These are phyloP conservation scores for Malthinus flaveolus DNA, from an alignment of 2,888 invertebrate genomes.

Conservation along the genomic window DNA sequence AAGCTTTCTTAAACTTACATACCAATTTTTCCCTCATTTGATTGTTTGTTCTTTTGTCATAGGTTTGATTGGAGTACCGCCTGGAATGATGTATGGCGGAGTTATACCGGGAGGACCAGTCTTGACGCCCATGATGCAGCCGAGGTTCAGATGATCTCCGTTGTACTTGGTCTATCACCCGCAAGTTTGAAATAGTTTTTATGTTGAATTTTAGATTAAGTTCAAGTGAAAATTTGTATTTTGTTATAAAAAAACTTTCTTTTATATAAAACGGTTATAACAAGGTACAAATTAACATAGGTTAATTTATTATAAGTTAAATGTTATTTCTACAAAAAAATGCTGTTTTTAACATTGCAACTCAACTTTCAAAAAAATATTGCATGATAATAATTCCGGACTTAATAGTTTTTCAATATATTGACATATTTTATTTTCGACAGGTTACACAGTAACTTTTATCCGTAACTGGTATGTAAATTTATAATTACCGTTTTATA, in stretches of 20 bases:
- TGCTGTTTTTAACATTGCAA: background rate
- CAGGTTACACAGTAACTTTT: conserved; percentile 44
- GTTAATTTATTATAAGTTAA: too few relatives aligned
- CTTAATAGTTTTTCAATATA: conserved; percentile 14
- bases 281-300: too few relatives aligned
- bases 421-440: conserved; percentile 47
- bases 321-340: too few relatives aligned
- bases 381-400: conserved; percentile 19
- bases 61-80: conserved; percentile 57
- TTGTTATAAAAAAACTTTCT: background rate
- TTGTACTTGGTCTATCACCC: conserved; percentile 61
- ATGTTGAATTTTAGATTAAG: conserved; percentile 21
- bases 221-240: conserved; percentile 6
- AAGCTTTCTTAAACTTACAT: conserved; percentile 8
- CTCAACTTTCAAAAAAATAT: conserved; percentile 1
- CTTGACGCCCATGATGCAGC: conserved; percentile 72
- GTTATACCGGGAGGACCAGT: conserved; percentile 55
- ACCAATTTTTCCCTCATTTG: conserved; percentile 7
- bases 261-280: too few relatives aligned
- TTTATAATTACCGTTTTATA: conserved; percentile 17
- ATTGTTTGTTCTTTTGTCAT: conserved; percentile 40
- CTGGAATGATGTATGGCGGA: conserved; percentile 54
- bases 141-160: conserved; percentile 85
- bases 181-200: conserved; percentile 47
- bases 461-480: conserved; percentile 45